Conservation (phyloP, 2,113 vertebrate genomes). For the Dipodomys merriami region DNA sequence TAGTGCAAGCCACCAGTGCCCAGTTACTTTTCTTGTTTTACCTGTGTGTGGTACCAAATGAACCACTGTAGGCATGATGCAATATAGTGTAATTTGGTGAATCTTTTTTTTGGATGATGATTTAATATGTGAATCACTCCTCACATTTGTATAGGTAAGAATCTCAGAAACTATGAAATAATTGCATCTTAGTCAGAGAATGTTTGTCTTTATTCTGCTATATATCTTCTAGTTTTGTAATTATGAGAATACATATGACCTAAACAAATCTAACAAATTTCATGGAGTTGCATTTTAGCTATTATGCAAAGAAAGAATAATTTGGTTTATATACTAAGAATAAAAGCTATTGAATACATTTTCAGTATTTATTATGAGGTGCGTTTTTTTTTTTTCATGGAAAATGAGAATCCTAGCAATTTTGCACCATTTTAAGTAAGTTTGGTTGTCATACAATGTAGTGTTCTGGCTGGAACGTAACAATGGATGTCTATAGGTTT, state of each 20-base stretch:
- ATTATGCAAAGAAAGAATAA: slow-evolving; percentile 77
- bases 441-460: slow-evolving; percentile 51
- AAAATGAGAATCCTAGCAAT: slow-evolving; percentile 66
- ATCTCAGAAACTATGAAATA: slow-evolving; percentile 18
- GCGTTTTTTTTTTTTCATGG: slow-evolving; percentile 58
- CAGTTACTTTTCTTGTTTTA: no score
- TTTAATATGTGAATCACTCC: slow-evolving; percentile 71
- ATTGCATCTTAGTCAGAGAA: slow-evolving; percentile 47
- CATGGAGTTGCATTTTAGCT: slow-evolving; percentile 44
- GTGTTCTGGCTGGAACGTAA: slow-evolving; percentile 19
- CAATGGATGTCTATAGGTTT: slow-evolving; percentile 25
- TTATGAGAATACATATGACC: slow-evolving; percentile 63
- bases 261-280: slow-evolving; percentile 68
- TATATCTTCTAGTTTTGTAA: slow-evolving; percentile 63
- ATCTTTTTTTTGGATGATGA: background rate
- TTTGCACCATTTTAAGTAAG: slow-evolving; percentile 61
- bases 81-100: background rate
- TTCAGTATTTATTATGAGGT: slow-evolving; percentile 78
- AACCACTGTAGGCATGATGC: background rate
- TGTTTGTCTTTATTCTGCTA: slow-evolving; percentile 59
- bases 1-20: no score
- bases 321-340: slow-evolving; percentile 73
- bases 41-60: background rate
- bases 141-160: slow-evolving; percentile 42
- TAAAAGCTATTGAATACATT: slow-evolving; percentile 78